These are phyloP conservation scores for Melinaea marsaeus DNA, from an alignment of 2,888 invertebrate genomes.

Conservation along the genomic window DNA sequence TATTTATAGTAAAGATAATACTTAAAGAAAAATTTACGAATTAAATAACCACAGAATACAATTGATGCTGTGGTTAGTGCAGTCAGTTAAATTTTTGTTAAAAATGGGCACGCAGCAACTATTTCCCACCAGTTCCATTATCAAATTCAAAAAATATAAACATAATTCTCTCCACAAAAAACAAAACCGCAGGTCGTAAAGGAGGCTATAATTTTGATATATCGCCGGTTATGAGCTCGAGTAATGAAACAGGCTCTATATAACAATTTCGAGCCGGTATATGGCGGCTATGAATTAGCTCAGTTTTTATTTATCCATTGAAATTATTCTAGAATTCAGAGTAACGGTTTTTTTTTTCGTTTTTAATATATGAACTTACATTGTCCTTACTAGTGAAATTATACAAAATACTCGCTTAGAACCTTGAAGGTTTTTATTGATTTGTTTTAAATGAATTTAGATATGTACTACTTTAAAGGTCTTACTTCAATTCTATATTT, in stretches of 20 bases:
- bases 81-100: too few species aligned
- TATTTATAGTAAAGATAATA: too few species aligned
- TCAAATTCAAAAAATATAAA: slow-evolving; percentile 14
- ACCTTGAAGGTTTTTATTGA: too few species aligned
- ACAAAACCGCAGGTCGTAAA: slow-evolving; percentile 45
- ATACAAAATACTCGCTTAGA: too few species aligned
- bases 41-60: too few species aligned
- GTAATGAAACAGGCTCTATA: slow-evolving; percentile 70
- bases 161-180: slow-evolving; percentile 17
- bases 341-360: neutral
- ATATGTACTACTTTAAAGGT: too few species aligned
- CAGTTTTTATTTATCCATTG: slow-evolving; percentile 8
- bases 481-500: too few species aligned
- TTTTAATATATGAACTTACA: neutral
- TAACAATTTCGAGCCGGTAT: slow-evolving; percentile 62
- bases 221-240: slow-evolving; percentile 52
- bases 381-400: too few species aligned
- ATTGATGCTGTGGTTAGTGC: too few species aligned
- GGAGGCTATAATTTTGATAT: slow-evolving; percentile 67
- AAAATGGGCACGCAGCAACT: too few species aligned
- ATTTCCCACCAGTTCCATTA: neutral
- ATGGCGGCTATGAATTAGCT: slow-evolving; percentile 41
- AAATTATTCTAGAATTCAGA: neutral
- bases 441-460: too few species aligned
- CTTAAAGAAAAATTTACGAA: too few species aligned